phyloP scores from a whole-genome alignment of 2,113 vertebrate genomes.

The Hippopotamus amphibius region DNA sequence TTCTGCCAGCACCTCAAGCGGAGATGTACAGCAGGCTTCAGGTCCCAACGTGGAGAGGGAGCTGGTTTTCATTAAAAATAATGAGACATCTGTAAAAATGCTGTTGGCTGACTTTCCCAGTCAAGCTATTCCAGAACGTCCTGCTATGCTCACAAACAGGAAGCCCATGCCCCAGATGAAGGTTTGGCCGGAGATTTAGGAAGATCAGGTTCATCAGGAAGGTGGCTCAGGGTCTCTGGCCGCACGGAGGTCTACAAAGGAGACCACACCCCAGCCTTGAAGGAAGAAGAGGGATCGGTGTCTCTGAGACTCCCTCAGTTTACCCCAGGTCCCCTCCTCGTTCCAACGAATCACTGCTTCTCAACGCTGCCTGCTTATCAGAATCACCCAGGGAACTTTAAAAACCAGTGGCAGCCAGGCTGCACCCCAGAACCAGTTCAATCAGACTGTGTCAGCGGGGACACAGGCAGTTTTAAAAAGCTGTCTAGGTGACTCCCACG shows the following conservation, averaged over 20 bases:
- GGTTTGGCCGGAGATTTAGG: not conserved
- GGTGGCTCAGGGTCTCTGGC: not conserved
- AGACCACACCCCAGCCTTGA: not conserved
- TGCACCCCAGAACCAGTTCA: not conserved
- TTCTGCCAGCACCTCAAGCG: not conserved
- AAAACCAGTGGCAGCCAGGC: not conserved
- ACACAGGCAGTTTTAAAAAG: not conserved
- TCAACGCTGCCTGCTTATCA: not conserved
- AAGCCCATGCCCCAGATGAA: not conserved
- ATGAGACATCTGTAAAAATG: conserved; percentile 73
- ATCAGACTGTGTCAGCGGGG: not conserved
- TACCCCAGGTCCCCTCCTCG: not conserved
- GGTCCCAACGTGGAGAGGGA: not conserved
- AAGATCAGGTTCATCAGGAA: not conserved
- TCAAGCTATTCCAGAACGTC: conserved; percentile 49
- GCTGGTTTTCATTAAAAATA: conserved; percentile 66
- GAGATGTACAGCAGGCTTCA: not conserved
- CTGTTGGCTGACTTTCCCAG: conserved; percentile 55
- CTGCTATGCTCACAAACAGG: conserved; percentile 58
- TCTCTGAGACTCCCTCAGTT: not conserved
- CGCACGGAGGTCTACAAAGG: too few species aligned
- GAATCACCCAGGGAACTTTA: not conserved
- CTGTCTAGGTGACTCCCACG: not conserved
- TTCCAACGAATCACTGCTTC: not conserved
- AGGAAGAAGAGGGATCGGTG: not conserved